Base-by-base conservation (phyloP, 2,113 vertebrate species). In the Clarias magur region DNA sequence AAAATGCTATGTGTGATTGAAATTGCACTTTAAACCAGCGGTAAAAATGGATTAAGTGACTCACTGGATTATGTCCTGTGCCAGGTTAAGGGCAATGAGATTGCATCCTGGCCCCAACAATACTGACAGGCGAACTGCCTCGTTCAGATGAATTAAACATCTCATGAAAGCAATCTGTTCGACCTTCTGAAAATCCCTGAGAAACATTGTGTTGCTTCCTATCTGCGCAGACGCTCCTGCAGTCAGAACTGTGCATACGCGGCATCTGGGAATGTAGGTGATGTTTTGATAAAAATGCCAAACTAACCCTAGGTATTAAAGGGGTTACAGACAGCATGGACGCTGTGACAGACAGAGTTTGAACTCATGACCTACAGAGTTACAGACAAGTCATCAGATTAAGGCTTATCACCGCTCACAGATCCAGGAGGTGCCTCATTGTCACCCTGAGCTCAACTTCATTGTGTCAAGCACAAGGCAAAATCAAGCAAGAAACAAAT, bases 111-210 rank as follows among this genome's bases (percentile, higher is more conserved):
- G 62, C 81, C 81, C 81, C 53, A 38, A 83, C 85, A 80, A 54
- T 73, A 59, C 73, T 86, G 88, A 85, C 88, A 88, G 88, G 70
- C 23, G 73, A 80, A 86, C 85, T 86, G 88, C 86, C 88, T 86
- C 70, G 75, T 89, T 80, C 38, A 21, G 85, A 89, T 89, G 54
- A 89, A 89, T 89, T 89, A 89, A 86, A 89, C 88, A 89, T 89
- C 81, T 84, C 25, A 56, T 6, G 87, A 68, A 80, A 73, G 56
- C 59, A 80, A 82, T 30, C 63, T 86, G 53, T 57, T 75, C 34
- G 72, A 76, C 85, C 85, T 81, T 88, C 79, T 85, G 63, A 60
- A 86, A 53, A 81, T 82, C 60, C n/a, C 53, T 27, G 38, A 34
- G 70, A 53, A 78, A 78, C 23, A 56, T 53, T 56, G 54, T 21